Conservation (phyloP, 2,888 invertebrate species). For the Aphidius colemani region DNA sequence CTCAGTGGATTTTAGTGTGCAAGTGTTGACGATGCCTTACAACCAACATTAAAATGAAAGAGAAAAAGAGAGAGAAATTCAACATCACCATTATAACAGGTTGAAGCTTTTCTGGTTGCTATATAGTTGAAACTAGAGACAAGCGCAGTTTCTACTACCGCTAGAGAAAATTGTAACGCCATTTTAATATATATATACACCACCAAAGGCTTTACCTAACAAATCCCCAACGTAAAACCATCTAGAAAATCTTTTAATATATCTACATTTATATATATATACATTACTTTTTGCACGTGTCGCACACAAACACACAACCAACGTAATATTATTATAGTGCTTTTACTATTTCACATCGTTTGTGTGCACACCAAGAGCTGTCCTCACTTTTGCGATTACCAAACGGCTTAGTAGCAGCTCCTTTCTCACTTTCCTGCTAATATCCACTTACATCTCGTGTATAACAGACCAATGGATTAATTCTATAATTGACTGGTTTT, state of each 20-base stretch:
- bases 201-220: constrained; percentile 45
- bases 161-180: constrained; percentile 38
- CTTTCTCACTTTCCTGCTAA: neutral
- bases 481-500: constrained; percentile 52
- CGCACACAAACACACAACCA: constrained; percentile 19
- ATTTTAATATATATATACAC: constrained; percentile 7
- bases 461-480: constrained; percentile 52
- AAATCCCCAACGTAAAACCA: constrained; percentile 54
- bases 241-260: constrained; percentile 49
- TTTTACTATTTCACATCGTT: neutral
- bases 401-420: neutral
- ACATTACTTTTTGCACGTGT: constrained; percentile 24
- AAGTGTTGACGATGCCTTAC: constrained; percentile 21
- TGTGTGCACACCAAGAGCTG: too few relatives aligned
- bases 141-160: constrained; percentile 2
- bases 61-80: neutral
- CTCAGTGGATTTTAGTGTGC: constrained; percentile 22
- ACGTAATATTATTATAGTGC: constrained; percentile 16
- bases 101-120: too few relatives aligned
- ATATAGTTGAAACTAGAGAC: too few relatives aligned
- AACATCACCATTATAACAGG: too few relatives aligned
- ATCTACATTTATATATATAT: constrained; percentile 41
- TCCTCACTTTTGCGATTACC: too few relatives aligned
- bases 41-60: neutral
- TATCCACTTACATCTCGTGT: constrained; percentile 30